Evolutionary conservation across 2,113 vertebrate genomes (phyloP), one percentile per base, ranked within the genome.

Genomic region (Cnemophilus loriae): DNA sequence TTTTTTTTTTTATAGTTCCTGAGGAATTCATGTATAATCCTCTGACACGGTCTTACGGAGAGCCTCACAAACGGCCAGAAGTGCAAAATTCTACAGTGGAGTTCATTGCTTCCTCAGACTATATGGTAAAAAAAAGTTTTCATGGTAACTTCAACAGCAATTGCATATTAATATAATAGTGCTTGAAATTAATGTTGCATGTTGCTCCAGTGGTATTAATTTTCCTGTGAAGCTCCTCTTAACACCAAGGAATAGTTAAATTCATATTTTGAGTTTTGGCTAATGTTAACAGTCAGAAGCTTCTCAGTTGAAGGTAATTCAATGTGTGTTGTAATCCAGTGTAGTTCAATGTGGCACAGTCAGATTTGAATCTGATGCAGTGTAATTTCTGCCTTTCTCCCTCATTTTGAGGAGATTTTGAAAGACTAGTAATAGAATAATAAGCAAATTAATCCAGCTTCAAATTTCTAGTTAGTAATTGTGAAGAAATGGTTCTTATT

Each of bases 11-110:
- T 15, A 53, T 92, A 99, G 99, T 99, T 96, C 99, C 99, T 76
- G 99, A 99, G 97, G 99, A 99, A 97, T 99, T 99, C 84, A 99
- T 99, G 99, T 99, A 99, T 96, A 99, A 99, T 93, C 99, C 99
- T 17, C 98, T 99, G 55, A 99, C 99, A 1, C 98, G 99, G 41
- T 99, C 99, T 19, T 99, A 99, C 0, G 99, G 99, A 23, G 99
- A 99, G 50, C 99, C 99, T 41, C 99, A 99, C 94, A 99, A 99
- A 96, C 98, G 99, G 53, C 99, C 99, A 6, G 99, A 99, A 94
- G 99, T 99, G 84, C 99, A 99, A 86, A 99, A 99, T 97, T 98
- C 99, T 94, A 99, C 99, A 0, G 99, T 99, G 92, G 99, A 99
- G 96, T 99, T 99, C 97, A 99, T 99, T 60, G 99, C 99, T 88